phyloP scores from a whole-genome alignment of 2,888 invertebrate species.

The Tupiocoris notatus region DNA sequence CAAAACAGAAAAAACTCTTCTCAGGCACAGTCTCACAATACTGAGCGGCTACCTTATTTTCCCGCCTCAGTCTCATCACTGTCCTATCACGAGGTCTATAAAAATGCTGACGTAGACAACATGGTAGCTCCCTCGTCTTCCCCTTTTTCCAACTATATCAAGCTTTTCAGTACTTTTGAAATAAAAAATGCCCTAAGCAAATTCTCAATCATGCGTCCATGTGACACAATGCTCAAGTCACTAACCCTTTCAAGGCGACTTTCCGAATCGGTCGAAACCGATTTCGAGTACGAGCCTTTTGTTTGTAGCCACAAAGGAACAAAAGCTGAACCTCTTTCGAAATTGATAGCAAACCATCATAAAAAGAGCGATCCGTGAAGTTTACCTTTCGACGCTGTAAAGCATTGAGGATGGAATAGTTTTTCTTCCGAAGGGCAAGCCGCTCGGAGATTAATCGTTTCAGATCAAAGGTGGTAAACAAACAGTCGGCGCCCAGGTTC shows the following conservation, averaged over 20 bases:
- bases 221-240: too few species aligned
- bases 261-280: background rate
- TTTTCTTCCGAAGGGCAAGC: slow-evolving; percentile 16
- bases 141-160: too few species aligned
- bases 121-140: too few species aligned
- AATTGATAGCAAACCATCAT: slow-evolving; percentile 36
- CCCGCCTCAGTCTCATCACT: too few species aligned
- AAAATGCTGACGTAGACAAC: too few species aligned
- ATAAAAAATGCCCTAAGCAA: too few species aligned
- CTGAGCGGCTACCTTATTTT: too few species aligned
- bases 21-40: too few species aligned
- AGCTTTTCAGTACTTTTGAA: too few species aligned
- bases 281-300: slow-evolving; percentile 26
- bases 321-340: slow-evolving; percentile 16
- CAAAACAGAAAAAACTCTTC: too few species aligned
- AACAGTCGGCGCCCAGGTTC: slow-evolving; percentile 4
- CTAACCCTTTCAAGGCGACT: background rate
- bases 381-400: slow-evolving; percentile 18
- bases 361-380: slow-evolving; percentile 37
- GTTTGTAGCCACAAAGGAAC: slow-evolving; percentile 37
- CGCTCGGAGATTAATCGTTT: slow-evolving; percentile 34
- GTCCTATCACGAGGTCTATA: too few species aligned
- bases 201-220: too few species aligned
- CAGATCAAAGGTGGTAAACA: slow-evolving; percentile 41
- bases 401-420: background rate